Evolutionary conservation across 2,113 vertebrate genomes (phyloP).

Genomic region (Clarias gariepinus): DNA sequence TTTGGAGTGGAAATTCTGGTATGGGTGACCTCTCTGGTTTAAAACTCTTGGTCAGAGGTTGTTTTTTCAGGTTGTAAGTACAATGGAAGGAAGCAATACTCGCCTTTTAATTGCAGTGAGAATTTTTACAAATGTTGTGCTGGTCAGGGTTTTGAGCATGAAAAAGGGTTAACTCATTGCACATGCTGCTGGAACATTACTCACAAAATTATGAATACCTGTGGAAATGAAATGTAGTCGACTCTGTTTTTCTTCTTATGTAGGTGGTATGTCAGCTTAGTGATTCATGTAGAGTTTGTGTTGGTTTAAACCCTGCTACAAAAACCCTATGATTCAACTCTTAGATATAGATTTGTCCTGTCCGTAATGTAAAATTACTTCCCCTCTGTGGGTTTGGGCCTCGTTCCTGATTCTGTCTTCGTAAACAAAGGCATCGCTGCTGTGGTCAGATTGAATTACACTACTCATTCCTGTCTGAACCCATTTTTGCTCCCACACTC

Average conservation of each 20-base stretch:
- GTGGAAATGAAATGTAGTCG: not conserved
- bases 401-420: slow-evolving; percentile 11
- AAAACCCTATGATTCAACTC: slow-evolving; percentile 29
- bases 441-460: slow-evolving; percentile 42
- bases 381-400: slow-evolving; percentile 33
- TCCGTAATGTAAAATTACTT: slow-evolving; percentile 37
- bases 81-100: slow-evolving; percentile 5
- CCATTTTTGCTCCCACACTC: slow-evolving; percentile 46
- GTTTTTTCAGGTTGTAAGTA: not conserved
- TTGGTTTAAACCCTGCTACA: slow-evolving; percentile 30
- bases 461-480: slow-evolving; percentile 41
- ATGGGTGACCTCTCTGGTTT: not conserved
- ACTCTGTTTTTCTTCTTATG: slow-evolving; percentile 15
- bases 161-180: not conserved
- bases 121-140: not conserved
- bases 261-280: not conserved
- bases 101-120: not conserved
- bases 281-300: slow-evolving; percentile 35
- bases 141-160: not conserved
- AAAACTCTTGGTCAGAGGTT: not conserved
- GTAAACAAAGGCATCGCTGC: slow-evolving; percentile 41
- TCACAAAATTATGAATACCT: not conserved
- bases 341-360: slow-evolving; percentile 32
- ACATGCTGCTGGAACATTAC: not conserved
- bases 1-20: not conserved